A percentile compares a stretch with the other conserved stretches of the same genome.
These are phyloP conservation scores for Dicentrarchus labrax DNA, from an alignment of 2,113 vertebrate species.

Conservation along the genomic window DNA sequence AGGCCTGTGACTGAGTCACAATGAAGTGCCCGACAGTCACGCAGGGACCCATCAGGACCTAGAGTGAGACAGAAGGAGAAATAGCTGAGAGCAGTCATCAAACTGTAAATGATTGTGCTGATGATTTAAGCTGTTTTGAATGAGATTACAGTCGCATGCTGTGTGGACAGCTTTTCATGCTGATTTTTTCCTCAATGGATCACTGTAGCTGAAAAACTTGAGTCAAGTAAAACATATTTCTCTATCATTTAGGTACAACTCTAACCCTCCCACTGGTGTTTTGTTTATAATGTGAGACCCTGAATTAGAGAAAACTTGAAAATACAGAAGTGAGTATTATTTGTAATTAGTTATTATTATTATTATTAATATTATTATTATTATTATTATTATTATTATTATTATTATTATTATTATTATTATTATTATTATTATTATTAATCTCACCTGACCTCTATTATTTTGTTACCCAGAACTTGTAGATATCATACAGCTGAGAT, in stretches of 20 bases:
- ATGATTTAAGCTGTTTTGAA: slow-evolving; percentile 14
- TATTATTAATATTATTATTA: no score
- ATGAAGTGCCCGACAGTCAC: slow-evolving; percentile 61
- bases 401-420: no score
- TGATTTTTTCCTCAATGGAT: background rate
- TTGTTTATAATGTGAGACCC: background rate
- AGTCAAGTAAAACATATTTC: background rate
- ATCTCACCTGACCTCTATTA: background rate
- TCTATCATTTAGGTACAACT: background rate
- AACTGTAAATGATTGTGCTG: background rate
- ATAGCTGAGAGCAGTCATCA: background rate
- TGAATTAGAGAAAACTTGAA: background rate
- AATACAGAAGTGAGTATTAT: background rate
- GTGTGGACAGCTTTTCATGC: background rate
- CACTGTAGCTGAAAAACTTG: background rate
- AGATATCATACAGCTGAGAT: background rate
- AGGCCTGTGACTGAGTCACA: slow-evolving; percentile 84
- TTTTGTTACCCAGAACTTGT: background rate
- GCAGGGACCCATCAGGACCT: slow-evolving; percentile 80
- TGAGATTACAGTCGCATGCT: background rate
- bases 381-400: no score
- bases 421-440: no score
- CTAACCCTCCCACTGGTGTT: background rate
- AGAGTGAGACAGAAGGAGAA: slow-evolving; percentile 24
- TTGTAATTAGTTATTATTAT: background rate